Evolutionary conservation across 2,113 vertebrate genomes (phyloP), one percentile per base, ranked within the genome.

Genomic region (Bungarus multicinctus): DNA sequence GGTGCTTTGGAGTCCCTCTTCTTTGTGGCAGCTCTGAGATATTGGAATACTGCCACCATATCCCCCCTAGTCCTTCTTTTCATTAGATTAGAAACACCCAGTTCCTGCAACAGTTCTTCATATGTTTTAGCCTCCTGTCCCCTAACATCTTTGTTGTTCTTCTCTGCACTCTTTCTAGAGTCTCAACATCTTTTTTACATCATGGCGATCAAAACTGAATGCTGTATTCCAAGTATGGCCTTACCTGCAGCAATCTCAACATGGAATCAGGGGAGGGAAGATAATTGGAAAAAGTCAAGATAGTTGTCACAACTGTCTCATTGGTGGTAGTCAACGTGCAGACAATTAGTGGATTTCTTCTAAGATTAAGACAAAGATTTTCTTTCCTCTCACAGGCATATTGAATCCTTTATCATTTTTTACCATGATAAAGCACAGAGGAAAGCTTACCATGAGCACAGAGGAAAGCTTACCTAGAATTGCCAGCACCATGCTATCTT

Each of bases 401-500:
- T 1, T 10, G 27, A 39, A 55, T 30, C 30, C n/a, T 25, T 50
- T 34, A 30, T 43, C 18, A 16, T 47, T 12, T 90, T 50, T 45
- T 30, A n/a, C 30, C 52, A 0, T 1, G 11, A 0, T 55, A n/a
- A 20, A 52, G 11, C 7, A 23, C 27, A 2, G 34, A 1, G 2
- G 58, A 93, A 96, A 91, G 96, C 99, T 0, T 98, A 99, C 99
- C 99, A n/a, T 55, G 23, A 52, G 11, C 7, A 23, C 27, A 2
- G 34, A 1, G 2, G 58, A 93, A 96, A 91, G 96, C 99, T 0
- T 98, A 99, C 99, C 99, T n/a, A 99, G 98, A 94, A 99, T 99
- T 45, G 99, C 99, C 95, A 99, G 97, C 95, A 99, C 99, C 95
- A 98, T 99, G 97, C 98, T 98, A 90, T 99, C 99, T 96, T 99